Conservation (phyloP, 2,797 vertebrate species). For the Galago senegalensis region DNA sequence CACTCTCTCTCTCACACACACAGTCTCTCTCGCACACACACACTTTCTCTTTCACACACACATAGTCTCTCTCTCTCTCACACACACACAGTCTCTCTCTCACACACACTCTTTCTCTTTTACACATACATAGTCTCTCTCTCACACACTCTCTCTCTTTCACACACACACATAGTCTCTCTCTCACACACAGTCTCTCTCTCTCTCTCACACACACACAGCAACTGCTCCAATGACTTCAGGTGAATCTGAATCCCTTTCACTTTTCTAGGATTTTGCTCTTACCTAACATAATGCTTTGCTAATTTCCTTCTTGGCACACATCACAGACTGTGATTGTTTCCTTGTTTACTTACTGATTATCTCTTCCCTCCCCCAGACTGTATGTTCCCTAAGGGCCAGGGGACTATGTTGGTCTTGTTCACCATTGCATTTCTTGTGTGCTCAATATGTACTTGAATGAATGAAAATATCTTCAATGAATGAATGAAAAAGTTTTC, state of each 20-base stretch:
- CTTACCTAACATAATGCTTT: neutral
- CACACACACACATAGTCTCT: neutral
- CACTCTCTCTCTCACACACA: too few species aligned
- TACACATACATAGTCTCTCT: too few species aligned
- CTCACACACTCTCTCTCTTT: neutral
- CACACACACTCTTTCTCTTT: too few species aligned
- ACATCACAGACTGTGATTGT: neutral
- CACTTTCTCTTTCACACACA: too few species aligned
- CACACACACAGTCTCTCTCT: too few species aligned
- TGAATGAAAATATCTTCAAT: neutral
- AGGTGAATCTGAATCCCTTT: neutral
- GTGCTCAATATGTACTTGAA: neutral
- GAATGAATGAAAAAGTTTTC: neutral
- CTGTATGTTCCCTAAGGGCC: neutral
- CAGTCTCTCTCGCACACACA: neutral
- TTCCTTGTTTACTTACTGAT: neutral
- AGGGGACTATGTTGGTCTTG: neutral
- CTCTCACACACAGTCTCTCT: too few species aligned
- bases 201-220: neutral
- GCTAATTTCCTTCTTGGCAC: constrained; percentile 6
- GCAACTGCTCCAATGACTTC: neutral
- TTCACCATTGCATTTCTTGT: neutral
- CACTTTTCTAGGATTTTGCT: neutral
- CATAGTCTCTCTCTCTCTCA: too few species aligned
- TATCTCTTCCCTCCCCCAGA: neutral